Percentiles rank a stretch among this genome's conserved stretches.
These are phyloP conservation scores for Cherax quadricarinatus DNA, from an alignment of 1,140 invertebrate species.

Conservation along the genomic window DNA sequence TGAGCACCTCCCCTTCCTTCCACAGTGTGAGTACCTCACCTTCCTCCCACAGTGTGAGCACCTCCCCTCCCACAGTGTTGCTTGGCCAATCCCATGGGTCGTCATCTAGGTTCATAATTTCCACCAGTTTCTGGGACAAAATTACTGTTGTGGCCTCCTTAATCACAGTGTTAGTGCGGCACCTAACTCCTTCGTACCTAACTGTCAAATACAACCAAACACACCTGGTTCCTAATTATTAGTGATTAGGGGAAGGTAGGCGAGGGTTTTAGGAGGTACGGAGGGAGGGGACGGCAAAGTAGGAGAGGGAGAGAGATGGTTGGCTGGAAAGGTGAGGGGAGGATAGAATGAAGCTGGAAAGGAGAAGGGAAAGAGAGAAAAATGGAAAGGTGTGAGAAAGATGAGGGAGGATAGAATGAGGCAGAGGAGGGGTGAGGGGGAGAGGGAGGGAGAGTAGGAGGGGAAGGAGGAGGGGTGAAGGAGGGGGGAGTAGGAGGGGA, in stretches of 20 bases:
- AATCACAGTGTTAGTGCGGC: constrained; percentile 22
- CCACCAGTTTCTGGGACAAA: constrained; percentile 18
- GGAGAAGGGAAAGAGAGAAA: no score
- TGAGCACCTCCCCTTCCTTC: no score
- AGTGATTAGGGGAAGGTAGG: background rate
- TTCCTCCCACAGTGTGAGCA: no score
- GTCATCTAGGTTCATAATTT: background rate
- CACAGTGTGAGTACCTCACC: no score
- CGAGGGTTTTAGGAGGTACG: background rate
- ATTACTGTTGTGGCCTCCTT: constrained; percentile 18
- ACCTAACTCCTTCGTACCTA: background rate
- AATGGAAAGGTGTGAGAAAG: background rate
- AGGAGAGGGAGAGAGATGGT: background rate
- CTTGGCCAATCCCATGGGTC: background rate
- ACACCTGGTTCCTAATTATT: background rate
- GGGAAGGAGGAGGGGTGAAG: no score
- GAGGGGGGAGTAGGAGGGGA: no score
- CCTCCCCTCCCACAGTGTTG: no score
- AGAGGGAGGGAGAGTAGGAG: no score
- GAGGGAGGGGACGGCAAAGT: background rate
- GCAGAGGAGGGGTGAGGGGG: no score
- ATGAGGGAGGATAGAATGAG: no score
- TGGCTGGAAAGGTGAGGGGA: background rate
- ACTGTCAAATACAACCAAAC: constrained; percentile 3
- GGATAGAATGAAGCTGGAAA: background rate